These are phyloP conservation scores for Thysanoteuthis rhombus DNA, from an alignment of 2,888 invertebrate species.

Conservation along the genomic window DNA sequence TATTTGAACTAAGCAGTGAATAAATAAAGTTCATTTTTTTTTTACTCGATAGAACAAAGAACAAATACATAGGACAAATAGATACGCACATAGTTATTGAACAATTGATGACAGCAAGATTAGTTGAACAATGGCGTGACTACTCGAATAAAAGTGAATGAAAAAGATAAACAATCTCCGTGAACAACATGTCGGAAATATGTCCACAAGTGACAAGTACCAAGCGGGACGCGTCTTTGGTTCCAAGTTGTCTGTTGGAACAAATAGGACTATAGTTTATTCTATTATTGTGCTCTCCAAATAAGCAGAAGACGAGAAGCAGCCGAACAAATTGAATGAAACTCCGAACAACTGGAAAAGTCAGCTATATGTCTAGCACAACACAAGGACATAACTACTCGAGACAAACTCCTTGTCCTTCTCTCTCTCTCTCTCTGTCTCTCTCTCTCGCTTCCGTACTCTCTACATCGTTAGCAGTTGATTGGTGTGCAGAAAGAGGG, in stretches of 20 bases:
- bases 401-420: not conserved
- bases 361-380: not conserved
- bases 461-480: too few relatives aligned
- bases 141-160: not conserved
- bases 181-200: not conserved
- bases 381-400: too few relatives aligned
- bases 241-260: not conserved
- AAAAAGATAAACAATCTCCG: not conserved
- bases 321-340: not conserved
- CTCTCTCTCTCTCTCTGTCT: not conserved
- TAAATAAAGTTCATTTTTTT: not conserved
- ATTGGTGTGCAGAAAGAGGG: too few relatives aligned
- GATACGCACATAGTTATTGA: not conserved
- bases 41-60: not conserved
- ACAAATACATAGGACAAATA: not conserved
- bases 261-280: not conserved
- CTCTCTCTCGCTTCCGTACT: not conserved
- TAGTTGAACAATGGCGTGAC: not conserved
- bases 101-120: not conserved
- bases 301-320: not conserved
- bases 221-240: not conserved
- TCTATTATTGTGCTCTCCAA: not conserved
- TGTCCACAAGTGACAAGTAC: not conserved
- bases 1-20: not conserved
- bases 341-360: not conserved